These are phyloP conservation scores for Diadromus collaris DNA, from an alignment of 2,888 invertebrate species.

Conservation along the genomic window DNA sequence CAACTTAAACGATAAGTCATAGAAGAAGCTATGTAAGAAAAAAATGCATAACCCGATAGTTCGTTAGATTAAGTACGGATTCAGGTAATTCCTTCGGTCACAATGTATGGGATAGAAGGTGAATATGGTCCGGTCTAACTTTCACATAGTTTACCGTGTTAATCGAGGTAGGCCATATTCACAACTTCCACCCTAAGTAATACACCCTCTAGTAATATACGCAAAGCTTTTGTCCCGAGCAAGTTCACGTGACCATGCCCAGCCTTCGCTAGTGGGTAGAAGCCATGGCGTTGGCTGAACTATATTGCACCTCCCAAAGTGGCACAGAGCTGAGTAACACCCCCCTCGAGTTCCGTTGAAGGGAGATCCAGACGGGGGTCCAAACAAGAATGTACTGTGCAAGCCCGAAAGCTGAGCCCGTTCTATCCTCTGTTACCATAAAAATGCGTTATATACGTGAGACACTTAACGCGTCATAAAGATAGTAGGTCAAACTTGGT, in stretches of 20 bases:
- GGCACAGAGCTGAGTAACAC: background rate
- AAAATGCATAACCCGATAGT: no score
- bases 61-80: no score
- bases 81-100: background rate
- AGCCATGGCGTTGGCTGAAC: conserved; percentile 8
- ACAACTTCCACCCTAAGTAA: no score
- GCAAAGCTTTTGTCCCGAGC: background rate
- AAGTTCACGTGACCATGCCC: conserved; percentile 34
- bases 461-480: conserved; percentile 41
- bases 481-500: conserved; percentile 37
- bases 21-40: no score
- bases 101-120: no score
- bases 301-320: background rate
- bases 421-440: conserved; percentile 7
- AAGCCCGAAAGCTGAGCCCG: conserved; percentile 2
- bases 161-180: no score
- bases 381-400: conserved; percentile 32
- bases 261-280: conserved; percentile 14
- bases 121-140: no score
- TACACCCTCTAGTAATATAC: conserved; percentile 16
- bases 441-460: conserved; percentile 27
- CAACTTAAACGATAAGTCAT: no score
- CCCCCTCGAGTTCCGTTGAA: background rate
- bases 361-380: background rate
- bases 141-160: no score